Evolutionary conservation across 2,888 invertebrate genomes (phyloP), one percentile per base, ranked within the genome.

Genomic region (Scaptomyza polygonia): DNA sequence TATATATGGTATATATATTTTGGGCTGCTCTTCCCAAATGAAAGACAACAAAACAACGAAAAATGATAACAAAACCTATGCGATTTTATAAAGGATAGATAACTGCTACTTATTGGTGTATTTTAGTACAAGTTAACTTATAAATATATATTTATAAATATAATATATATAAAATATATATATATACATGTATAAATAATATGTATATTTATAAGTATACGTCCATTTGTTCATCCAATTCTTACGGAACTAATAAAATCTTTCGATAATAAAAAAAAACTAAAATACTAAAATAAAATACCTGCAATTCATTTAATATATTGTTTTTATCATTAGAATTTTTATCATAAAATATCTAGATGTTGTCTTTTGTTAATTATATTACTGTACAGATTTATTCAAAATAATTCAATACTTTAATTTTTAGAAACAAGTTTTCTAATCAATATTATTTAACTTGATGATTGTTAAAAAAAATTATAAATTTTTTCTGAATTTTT

Each of bases 251-350:
- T 27, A 25, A 40, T 30, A 27, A 36, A 27, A 55, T 43, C 21
- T 47, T 64, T 44, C n/a, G 27, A 4, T 21, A 4, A 21, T 25
- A 30, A 54, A 16, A 40, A 36, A 6, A 34, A 44, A 29, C 7
- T 11, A 18, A 47, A 36, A 54, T 34, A 51, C 3, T 0, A 25
- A 25, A 25, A 5, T 25, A 5, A 25, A 25, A 25, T 59, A n/a
- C 52, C 74, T 70, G 69, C 69, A 70, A 59, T 47, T 42, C 29
- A n/a, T 14, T 34, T n/a, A n/a, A n/a, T n/a, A n/a, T n/a, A n/a
- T 14, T 36, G 1, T 44, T 65, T 59, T 27, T 30, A 40, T 52
- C 18, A 49, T 68, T 74, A 58, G 69, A 67, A 54, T 56, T 48
- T 36, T 51, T 49, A 42, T 54, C 34, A 67, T 64, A 57, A 8